Evolutionary conservation across 1,140 invertebrate species (phyloP).

Genomic region (Brachionus plicatilis): DNA sequence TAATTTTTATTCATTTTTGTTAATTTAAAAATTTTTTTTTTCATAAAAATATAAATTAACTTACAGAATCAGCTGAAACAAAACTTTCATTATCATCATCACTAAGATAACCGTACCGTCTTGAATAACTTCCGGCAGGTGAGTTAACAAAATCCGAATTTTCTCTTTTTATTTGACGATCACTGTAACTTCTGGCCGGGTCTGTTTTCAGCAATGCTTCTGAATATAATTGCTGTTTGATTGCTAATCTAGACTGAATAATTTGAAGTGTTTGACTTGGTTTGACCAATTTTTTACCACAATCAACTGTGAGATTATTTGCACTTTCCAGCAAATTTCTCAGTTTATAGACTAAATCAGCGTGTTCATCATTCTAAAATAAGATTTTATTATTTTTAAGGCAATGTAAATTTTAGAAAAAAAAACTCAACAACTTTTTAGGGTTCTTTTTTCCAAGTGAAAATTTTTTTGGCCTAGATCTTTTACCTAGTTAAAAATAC

Average conservation of each 20-base stretch:
- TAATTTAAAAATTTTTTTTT: neutral
- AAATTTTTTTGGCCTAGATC: neutral
- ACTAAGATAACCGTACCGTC: neutral
- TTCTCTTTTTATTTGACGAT: neutral
- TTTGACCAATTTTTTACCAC: slow-evolving; percentile 18
- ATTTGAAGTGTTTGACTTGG: slow-evolving; percentile 40
- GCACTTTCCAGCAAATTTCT: slow-evolving; percentile 29
- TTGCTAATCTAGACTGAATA: slow-evolving; percentile 37
- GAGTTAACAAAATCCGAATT: neutral
- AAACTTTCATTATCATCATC: slow-evolving; percentile 37
- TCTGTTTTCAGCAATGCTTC: neutral
- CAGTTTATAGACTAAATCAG: slow-evolving; percentile 32
- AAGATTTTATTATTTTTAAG: neutral
- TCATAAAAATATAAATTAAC: neutral
- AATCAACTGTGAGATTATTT: slow-evolving; percentile 5
- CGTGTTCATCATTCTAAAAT: slow-evolving; percentile 34
- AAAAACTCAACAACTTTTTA: no score
- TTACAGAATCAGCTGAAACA: slow-evolving; percentile 39
- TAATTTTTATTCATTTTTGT: neutral
- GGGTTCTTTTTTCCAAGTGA: no score
- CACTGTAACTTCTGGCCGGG: neutral
- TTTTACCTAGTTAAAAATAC: no score
- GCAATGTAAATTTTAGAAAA: neutral
- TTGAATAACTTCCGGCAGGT: neutral
- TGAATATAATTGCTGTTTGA: slow-evolving; percentile 28